A percentile compares a stretch with the other conserved stretches of the same genome.
Conservation (phyloP, 2,888 invertebrate species). For the Aphelenchoides bicaudatus region DNA sequence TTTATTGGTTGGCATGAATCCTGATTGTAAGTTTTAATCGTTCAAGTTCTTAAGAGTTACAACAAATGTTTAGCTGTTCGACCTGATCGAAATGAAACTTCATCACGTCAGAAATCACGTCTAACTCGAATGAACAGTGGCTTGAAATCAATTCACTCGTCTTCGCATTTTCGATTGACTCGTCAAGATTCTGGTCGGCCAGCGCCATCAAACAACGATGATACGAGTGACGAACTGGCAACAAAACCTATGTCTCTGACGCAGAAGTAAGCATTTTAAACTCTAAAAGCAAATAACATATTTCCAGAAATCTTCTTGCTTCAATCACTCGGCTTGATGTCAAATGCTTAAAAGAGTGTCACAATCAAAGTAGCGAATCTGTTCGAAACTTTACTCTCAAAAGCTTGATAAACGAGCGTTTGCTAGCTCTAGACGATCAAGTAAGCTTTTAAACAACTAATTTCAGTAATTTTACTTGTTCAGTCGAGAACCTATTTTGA, state of each 20-base stretch:
- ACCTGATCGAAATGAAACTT: conserved; percentile 45
- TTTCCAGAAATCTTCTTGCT: conserved; percentile 38
- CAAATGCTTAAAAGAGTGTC: conserved; percentile 29
- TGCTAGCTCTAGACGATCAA: conserved; percentile 32
- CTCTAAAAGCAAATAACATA: background rate
- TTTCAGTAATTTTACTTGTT: background rate
- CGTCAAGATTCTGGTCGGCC: conserved; percentile 20
- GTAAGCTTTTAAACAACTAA: background rate
- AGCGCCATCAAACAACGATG: background rate
- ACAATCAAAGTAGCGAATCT: conserved; percentile 32
- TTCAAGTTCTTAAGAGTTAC: background rate
- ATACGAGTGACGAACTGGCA: conserved; percentile 6
- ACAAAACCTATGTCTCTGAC: background rate
- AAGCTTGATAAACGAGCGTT: conserved; percentile 47
- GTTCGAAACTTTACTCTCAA: conserved; percentile 46
- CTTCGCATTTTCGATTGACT: conserved; percentile 18
- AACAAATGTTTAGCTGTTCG: conserved; percentile 43
- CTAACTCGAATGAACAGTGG: conserved; percentile 17
- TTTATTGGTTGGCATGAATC: conserved; percentile 55
- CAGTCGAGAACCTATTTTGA: background rate
- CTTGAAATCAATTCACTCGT: conserved; percentile 13
- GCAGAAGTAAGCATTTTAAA: background rate
- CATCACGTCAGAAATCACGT: conserved; percentile 1
- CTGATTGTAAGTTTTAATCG: conserved; percentile 40
- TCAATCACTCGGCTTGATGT: conserved; percentile 37